phyloP scores from a whole-genome alignment of 2,888 invertebrate genomes.

The Adelphocoris suturalis region DNA sequence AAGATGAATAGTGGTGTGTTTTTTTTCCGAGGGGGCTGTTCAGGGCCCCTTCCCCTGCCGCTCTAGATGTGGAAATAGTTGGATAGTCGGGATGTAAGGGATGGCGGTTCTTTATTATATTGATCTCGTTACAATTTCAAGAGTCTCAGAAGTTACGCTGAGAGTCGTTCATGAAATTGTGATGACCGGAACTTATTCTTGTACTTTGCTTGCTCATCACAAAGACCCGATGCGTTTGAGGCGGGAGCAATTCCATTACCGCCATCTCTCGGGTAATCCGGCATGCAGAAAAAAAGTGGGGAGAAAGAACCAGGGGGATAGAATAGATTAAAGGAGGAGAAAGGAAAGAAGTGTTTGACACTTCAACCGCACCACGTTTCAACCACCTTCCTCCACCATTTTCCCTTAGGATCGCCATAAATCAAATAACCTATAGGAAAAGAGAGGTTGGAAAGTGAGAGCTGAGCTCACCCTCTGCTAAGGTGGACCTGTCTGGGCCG shows the following conservation, averaged over 20 bases:
- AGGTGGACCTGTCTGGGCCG: slow-evolving; percentile 49
- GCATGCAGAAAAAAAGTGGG: slow-evolving; percentile 25
- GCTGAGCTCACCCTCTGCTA: slow-evolving; percentile 39
- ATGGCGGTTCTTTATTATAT: too few species aligned
- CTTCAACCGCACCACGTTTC: slow-evolving; percentile 52
- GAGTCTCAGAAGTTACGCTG: neutral
- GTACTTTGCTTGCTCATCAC: slow-evolving; percentile 1
- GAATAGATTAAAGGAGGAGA: slow-evolving; percentile 52
- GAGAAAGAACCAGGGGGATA: neutral
- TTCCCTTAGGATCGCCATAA: slow-evolving; percentile 64
- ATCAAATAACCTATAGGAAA: slow-evolving; percentile 67
- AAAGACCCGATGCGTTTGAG: slow-evolving; percentile 12
- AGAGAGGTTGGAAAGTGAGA: slow-evolving; percentile 50
- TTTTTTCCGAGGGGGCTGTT: too few species aligned
- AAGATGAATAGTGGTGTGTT: too few species aligned
- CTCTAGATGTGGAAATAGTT: too few species aligned
- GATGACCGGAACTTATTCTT: neutral
- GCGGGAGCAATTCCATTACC: slow-evolving; percentile 38
- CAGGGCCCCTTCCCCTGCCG: too few species aligned
- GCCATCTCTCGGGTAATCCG: slow-evolving; percentile 34
- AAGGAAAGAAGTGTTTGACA: slow-evolving; percentile 47
- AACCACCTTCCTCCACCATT: neutral
- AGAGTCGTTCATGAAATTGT: neutral
- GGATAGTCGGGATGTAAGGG: too few species aligned
- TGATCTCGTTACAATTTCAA: too few species aligned